Evolutionary conservation across 2,888 invertebrate species (phyloP), one percentile per base, ranked within the genome.

Genomic region (Tachystola acroxantha): DNA sequence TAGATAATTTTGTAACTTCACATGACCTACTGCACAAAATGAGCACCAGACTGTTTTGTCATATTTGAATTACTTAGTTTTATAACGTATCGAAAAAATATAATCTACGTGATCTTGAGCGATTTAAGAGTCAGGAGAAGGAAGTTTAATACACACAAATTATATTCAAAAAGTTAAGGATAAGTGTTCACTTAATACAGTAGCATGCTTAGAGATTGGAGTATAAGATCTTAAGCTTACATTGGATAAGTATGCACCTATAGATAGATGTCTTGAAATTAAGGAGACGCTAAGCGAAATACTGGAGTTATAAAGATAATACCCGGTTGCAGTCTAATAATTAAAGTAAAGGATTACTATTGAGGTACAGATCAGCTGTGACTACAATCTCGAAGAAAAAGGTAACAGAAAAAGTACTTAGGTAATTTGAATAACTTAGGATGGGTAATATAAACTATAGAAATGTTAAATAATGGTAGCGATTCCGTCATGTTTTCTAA

Each of bases 21-120:
- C 62, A 66, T 59, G 52, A 37, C 39, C 46, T 69, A 74, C 71
- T 74, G 73, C 65, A 72, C 55, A 59, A 69, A 75, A 71, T 64
- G 72, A 76, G 61, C 74, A 73, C 72, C 66, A 55, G 57, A 53
- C 52, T 53, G 35, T 39, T 33, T n/a, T 35, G 12, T 37, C 31
- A 38, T 34, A 20, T 32, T 28, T 29, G 16, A 29, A 32, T 32
- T 35, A 34, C 9, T 12, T 28, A 28, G 9, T 32, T 10, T 5
- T 39, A 24, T 24, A 24, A 24, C 24, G 6, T 16, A 16, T 27
- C 32, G n/a, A n/a, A n/a, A n/a, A n/a, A 29, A 24, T 19, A 14
- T 26, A 35, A 35, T 13, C 35, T 35, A 32, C 4, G 24, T 32
- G 24, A 36, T 27, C 11, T 46, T 48, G 50, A 50, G 50, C 50